Conservation (phyloP, 2,797 vertebrate genomes). For the Lateolabrax maculatus region DNA sequence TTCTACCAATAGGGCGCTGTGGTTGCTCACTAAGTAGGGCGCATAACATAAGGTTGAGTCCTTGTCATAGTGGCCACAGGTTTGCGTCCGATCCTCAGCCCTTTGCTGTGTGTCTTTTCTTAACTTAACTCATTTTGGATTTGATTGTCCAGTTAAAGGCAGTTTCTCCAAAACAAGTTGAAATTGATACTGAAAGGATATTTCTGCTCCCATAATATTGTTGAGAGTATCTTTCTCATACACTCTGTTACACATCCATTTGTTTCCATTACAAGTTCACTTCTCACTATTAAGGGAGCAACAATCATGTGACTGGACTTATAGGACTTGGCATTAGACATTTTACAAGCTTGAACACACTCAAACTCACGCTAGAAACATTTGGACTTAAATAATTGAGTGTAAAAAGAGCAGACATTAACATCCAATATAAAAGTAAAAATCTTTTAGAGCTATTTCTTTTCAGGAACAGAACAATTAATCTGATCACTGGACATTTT, state of each 20-base stretch:
- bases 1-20: too few species aligned
- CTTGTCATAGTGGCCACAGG: too few species aligned
- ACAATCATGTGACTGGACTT: constrained; percentile 2
- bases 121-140: background rate
- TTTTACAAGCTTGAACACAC: background rate
- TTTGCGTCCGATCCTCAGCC: too few species aligned
- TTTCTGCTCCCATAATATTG: constrained; percentile 3
- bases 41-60: too few species aligned
- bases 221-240: background rate
- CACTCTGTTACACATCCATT: background rate
- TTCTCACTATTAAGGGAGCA: constrained; percentile 6
- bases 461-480: background rate
- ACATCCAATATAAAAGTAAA: background rate
- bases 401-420: constrained; percentile 18
- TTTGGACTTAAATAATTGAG: constrained; percentile 14
- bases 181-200: constrained; percentile 5
- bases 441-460: background rate
- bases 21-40: too few species aligned
- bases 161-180: background rate
- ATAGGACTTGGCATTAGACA: constrained; percentile 19
- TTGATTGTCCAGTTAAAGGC: background rate
- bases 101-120: too few species aligned
- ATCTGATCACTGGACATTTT: background rate
- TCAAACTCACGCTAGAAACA: constrained; percentile 1
- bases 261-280: constrained; percentile 14